These are phyloP conservation scores for Drosophila micromelanica DNA, from an alignment of 1,140 invertebrate genomes.

Conservation along the genomic window DNA sequence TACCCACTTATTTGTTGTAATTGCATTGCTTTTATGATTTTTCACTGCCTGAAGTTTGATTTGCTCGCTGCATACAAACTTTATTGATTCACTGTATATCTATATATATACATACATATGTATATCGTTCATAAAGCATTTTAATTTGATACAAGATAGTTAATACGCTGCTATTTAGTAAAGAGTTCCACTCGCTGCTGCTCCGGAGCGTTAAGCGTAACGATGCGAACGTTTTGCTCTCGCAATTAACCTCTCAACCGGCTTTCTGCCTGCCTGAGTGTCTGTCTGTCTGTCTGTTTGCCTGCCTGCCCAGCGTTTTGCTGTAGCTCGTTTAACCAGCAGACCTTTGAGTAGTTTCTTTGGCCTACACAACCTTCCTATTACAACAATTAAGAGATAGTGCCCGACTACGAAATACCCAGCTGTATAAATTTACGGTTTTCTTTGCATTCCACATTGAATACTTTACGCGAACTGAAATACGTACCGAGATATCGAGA, in stretches of 20 bases:
- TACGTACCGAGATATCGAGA: no score
- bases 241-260: conserved; percentile 81
- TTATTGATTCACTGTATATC: no score
- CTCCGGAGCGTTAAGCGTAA: conserved; percentile 68
- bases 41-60: no score
- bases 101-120: neutral
- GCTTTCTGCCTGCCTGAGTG: conserved; percentile 69
- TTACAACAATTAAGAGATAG: conserved; percentile 27
- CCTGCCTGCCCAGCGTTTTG: conserved; percentile 9
- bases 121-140: conserved; percentile 22
- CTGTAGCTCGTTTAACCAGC: conserved; percentile 56
- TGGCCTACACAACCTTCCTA: conserved; percentile 42
- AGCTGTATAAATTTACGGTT: no score
- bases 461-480: no score
- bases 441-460: no score
- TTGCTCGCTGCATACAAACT: no score
- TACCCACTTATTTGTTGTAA: no score
- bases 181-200: conserved; percentile 21
- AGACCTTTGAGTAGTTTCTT: conserved; percentile 54
- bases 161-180: conserved; percentile 37
- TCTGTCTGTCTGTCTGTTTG: conserved; percentile 20
- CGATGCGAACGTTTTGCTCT: conserved; percentile 74
- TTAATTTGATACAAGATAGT: conserved; percentile 45
- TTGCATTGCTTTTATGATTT: no score
- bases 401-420: no score